Percentiles rank a stretch among this genome's conserved stretches.
phyloP scores from a whole-genome alignment of 1,140 invertebrate species.

The Nebria ingens region DNA sequence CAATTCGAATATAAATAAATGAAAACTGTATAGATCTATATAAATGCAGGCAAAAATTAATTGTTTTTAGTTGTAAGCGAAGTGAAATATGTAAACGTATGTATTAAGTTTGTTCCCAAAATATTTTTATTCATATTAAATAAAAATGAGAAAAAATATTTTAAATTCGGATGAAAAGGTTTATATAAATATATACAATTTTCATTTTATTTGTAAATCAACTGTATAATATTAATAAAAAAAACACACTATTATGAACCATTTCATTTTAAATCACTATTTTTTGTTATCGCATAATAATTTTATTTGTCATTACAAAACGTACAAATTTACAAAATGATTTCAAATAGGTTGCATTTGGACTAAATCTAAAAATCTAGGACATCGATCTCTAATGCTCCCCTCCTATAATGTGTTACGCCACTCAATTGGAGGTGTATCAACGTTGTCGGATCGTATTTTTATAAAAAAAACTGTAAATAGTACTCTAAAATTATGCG shows the following conservation, averaged over 20 bases:
- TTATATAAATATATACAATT: constrained; percentile 33
- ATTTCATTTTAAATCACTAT: neutral
- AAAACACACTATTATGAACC: constrained; percentile 12
- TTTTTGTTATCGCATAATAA: neutral
- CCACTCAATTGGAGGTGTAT: neutral
- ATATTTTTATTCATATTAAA: neutral
- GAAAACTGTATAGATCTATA: constrained; percentile 33
- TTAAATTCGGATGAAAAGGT: constrained; percentile 9
- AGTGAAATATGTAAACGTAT: no score
- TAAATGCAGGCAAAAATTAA: neutral
- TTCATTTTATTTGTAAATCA: constrained; percentile 37
- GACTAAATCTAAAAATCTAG: no score
- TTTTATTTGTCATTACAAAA: neutral
- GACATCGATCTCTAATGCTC: neutral
- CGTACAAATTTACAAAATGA: neutral
- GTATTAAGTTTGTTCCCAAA: neutral
- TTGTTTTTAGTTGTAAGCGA: neutral
- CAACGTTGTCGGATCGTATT: neutral
- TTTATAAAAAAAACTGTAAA: constrained; percentile 2
- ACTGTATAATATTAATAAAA: constrained; percentile 34
- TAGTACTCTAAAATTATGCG: neutral
- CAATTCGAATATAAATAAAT: constrained; percentile 32
- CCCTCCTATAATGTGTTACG: neutral
- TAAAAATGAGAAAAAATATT: neutral
- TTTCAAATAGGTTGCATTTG: no score